Conservation (phyloP, 2,113 vertebrate species). For the Ceyx melanurus region DNA sequence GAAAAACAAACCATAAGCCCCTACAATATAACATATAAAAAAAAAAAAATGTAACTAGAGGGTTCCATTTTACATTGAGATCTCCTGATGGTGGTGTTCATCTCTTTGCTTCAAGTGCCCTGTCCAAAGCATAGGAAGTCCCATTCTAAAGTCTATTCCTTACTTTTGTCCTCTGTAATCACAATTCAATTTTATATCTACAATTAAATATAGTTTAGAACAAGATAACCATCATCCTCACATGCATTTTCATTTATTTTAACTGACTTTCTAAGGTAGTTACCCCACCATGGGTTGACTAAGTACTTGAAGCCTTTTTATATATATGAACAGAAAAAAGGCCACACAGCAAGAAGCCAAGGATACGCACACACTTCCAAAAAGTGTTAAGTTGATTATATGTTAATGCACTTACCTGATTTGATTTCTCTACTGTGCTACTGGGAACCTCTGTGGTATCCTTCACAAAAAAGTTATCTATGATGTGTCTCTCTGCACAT, state of each 20-base stretch:
- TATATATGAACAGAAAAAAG: neutral
- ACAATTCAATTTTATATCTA: neutral
- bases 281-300: neutral
- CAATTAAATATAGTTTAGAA: neutral
- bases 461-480: slow-evolving; percentile 98
- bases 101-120: neutral
- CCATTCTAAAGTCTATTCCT: neutral
- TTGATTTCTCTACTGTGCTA: slow-evolving; percentile 97
- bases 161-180: neutral
- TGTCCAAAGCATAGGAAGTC: neutral
- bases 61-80: neutral
- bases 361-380: neutral
- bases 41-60: neutral
- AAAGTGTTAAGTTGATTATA: slow-evolving; percentile 18
- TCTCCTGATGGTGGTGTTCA: neutral
- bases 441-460: slow-evolving; percentile 96
- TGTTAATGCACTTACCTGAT: slow-evolving; percentile 83
- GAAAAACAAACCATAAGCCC: neutral
- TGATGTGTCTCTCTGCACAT: slow-evolving; percentile 93
- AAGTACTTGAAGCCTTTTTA: neutral
- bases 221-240: neutral
- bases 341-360: slow-evolving; percentile 14
- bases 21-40: neutral
- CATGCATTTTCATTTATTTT: neutral
- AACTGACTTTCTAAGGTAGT: neutral